Evolutionary conservation across 2,888 invertebrate species (phyloP).

Genomic region (Rhagium mordax): DNA sequence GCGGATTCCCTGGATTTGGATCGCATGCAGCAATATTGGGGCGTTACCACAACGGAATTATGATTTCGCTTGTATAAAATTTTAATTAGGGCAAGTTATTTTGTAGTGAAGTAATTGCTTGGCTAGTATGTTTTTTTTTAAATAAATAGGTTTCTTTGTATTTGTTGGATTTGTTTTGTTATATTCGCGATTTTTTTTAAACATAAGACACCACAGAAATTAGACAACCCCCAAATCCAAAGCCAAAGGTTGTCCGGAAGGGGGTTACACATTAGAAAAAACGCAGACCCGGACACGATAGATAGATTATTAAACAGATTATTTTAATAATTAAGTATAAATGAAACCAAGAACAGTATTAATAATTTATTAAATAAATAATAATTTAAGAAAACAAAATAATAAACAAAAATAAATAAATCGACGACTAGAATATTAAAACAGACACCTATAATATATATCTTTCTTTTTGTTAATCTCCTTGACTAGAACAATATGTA

Average conservation of each 20-base stretch:
- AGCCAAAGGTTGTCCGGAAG: no score
- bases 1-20: conserved; percentile 87
- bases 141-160: not conserved
- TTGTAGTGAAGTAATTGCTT: not conserved
- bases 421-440: conserved; percentile 69
- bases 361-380: conserved; percentile 62
- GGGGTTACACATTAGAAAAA: no score
- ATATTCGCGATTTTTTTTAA: no score
- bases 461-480: conserved; percentile 60
- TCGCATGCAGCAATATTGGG: conserved; percentile 93
- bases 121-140: not conserved
- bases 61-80: conserved; percentile 62
- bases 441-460: conserved; percentile 65
- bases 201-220: no score
- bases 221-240: no score
- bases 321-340: not conserved
- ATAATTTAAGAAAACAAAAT: conserved; percentile 57
- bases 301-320: not conserved
- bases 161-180: not conserved
- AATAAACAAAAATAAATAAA: conserved; percentile 64
- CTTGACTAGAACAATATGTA: conserved; percentile 67
- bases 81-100: not conserved
- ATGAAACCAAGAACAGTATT: conserved; percentile 41
- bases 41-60: conserved; percentile 89
- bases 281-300: no score